Base-by-base conservation (phyloP, 2,888 invertebrate genomes). In the Tineola bisselliella region DNA sequence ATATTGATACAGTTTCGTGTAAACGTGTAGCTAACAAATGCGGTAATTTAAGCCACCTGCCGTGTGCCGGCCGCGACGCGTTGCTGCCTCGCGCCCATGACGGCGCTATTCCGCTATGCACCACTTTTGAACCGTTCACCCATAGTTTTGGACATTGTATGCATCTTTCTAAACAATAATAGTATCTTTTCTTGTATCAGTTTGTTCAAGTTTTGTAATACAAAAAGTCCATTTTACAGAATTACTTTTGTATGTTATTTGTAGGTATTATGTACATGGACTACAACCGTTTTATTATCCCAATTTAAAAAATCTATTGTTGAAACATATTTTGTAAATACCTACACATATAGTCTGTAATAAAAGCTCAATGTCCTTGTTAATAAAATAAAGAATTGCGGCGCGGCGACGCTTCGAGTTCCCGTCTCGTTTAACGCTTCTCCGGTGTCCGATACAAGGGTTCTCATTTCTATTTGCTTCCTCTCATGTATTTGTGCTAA, bases 1-100 rank as follows among this genome's bases (percentile, higher is more conserved):
- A 87, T 86, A 87, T 87, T 86, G 86, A 86, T 87, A 86, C 86
- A 86, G 86, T 86, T 86, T 84, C 81, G 82, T 83, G 86, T 84
- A 84, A 86, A 84, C 86, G 86, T 83, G 84, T 86, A 19, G 54
- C 19, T 59, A 86, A 86, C 86, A 86, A 86, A 87, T 87, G 86
- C 81, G 84, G 87, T 86, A 84, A 86, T 87, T 86, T 79, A 74
- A 81, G 77, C 77, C 87, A 87, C 87, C 86, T 87, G 86, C 76
- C 74, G 73, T 72, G 67, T 68, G 72, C 67, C 69, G 71, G 70
- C 72, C 75, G 76, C 75, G 70, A 67, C 70, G 68, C 71, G 70
- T 70, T 73, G 69, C 68, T 66, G 19, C 48, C 15, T 13, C 54
- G 19, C 54, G 19, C 54, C 17, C 54, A 68, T 67, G 69, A 68